Conservation (phyloP, 2,113 vertebrate genomes). For the Spermophilus dauricus region DNA sequence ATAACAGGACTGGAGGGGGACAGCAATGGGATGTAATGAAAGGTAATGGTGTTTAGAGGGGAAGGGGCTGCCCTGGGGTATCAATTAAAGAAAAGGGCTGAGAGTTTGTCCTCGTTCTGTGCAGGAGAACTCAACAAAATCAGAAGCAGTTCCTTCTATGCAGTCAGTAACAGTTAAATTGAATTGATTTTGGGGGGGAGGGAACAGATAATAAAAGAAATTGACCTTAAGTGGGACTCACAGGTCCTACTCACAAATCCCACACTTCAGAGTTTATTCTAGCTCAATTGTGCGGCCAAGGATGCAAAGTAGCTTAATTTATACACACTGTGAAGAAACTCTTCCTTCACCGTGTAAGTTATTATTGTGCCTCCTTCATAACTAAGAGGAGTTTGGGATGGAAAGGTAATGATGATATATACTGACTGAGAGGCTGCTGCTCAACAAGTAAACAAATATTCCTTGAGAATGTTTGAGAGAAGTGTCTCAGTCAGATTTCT, state of each 20-base stretch:
- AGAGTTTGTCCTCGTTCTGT: background rate
- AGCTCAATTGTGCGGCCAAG: background rate
- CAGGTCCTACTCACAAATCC: background rate
- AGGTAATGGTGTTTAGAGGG: slow-evolving; percentile 40
- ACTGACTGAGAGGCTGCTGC: background rate
- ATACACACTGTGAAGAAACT: background rate
- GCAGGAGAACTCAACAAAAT: slow-evolving; percentile 26
- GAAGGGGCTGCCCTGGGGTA: background rate
- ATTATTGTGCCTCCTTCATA: background rate
- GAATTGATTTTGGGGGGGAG: background rate
- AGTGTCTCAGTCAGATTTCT: background rate
- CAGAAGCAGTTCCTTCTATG: slow-evolving; percentile 4
- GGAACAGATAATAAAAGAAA: slow-evolving; percentile 25
- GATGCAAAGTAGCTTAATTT: background rate
- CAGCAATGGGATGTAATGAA: slow-evolving; percentile 18
- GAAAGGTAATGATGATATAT: background rate
- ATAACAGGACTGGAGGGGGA: background rate
- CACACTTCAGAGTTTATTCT: slow-evolving; percentile 21
- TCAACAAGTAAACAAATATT: background rate
- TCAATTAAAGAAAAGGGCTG: slow-evolving; percentile 63
- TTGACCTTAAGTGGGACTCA: background rate
- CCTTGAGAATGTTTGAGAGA: background rate
- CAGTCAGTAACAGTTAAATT: slow-evolving; percentile 13
- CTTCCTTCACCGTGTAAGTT: background rate
- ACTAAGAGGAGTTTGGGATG: background rate